phyloP scores from a whole-genome alignment of 2,797 vertebrate species.

The Eulemur mongoz region DNA sequence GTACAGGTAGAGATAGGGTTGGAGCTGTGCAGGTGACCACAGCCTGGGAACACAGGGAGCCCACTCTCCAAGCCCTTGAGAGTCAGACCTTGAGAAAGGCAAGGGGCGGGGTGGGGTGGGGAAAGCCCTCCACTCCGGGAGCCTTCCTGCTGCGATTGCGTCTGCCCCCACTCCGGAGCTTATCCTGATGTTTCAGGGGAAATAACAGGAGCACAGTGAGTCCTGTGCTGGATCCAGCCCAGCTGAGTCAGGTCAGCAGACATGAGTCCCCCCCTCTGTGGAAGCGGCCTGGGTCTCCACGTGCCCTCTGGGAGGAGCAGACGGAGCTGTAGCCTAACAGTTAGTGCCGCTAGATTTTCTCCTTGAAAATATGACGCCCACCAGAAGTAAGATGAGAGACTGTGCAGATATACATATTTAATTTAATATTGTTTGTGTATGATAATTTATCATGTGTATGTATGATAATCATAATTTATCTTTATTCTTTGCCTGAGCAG shows the following conservation, averaged over 20 bases:
- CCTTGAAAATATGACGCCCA: background rate
- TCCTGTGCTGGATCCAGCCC: background rate
- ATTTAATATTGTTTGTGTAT: background rate
- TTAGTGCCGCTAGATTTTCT: background rate
- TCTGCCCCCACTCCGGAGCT: background rate
- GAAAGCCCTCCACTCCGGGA: background rate
- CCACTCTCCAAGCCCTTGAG: background rate
- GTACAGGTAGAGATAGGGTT: background rate
- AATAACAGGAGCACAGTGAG: background rate
- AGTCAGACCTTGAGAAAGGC: background rate
- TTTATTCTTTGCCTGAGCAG: background rate
- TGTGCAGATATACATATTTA: background rate
- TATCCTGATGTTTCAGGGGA: background rate
- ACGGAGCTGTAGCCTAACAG: background rate
- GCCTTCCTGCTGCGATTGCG: background rate
- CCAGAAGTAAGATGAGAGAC: background rate
- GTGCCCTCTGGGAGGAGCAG: background rate
- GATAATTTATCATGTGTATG: background rate
- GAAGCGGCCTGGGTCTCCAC: background rate
- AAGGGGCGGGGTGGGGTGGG: too few species aligned
- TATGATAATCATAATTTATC: background rate
- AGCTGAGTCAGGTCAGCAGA: background rate
- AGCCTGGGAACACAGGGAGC: background rate
- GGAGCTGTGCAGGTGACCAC: background rate
- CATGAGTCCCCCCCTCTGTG: background rate